Conservation (phyloP, 1,140 invertebrate genomes). For the Diachasmimorpha longicaudata region DNA sequence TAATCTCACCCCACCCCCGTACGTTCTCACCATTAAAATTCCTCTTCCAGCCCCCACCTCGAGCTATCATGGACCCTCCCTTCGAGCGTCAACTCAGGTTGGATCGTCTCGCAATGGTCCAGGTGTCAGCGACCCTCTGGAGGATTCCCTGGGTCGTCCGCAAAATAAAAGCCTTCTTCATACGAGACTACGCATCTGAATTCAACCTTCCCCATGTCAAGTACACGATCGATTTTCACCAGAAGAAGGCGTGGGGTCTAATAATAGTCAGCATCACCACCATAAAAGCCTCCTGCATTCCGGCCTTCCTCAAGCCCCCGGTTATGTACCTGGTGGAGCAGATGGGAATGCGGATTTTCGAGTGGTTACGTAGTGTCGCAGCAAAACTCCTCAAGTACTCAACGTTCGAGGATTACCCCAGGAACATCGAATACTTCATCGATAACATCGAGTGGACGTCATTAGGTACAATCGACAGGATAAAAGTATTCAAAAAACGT, state of each 20-base stretch:
- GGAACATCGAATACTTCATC: background rate
- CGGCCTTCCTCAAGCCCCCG: background rate
- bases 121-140: background rate
- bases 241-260: background rate
- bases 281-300: background rate
- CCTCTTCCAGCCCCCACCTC: too few relatives aligned
- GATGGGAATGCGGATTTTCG: background rate
- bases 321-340: background rate
- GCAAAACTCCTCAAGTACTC: background rate
- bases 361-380: background rate
- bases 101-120: background rate
- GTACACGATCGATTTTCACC: background rate
- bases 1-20: too few relatives aligned
- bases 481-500: background rate
- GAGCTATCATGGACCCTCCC: background rate
- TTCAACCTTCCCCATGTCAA: background rate
- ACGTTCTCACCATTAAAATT: too few relatives aligned
- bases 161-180: background rate
- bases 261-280: background rate
- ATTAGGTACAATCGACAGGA: background rate
- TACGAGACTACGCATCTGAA: background rate
- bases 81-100: background rate
- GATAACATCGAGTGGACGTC: background rate
- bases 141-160: background rate
- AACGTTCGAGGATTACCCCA: background rate